Base-by-base conservation (phyloP, 1,140 invertebrate species). In the Sycobia sp. region DNA sequence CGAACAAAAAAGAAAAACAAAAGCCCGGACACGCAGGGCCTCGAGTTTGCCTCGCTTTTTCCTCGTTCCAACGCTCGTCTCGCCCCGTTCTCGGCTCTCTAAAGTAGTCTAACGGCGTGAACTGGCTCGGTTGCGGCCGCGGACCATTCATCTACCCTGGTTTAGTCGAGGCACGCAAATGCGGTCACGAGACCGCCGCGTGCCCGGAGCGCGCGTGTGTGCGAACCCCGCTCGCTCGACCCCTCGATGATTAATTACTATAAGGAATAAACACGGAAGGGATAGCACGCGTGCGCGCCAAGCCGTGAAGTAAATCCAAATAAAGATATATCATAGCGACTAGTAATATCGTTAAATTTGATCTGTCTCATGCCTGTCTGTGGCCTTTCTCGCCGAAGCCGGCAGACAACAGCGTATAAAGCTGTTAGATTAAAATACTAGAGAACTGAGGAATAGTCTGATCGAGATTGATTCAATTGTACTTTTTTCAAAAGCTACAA, bases 171-270 rank as follows among this genome's bases (percentile, higher is more conserved):
- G 36, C 59, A 54, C 18, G 39, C 60, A 36, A 62, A 34, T 22
- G 32, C 25, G 43, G n/a, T n/a, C 13, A 25, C 1, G 20, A 39
- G 23, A n/a, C 4, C 18, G 50, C 14, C 20, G 38, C 36, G 47
- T 14, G 16, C 51, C 23, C 20, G 20, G 36, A 54, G 23, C 38
- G 7, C 38, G 38, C 25, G 23, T 14, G 13, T 22, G 25, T 1
- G 25, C 32, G 49, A 20, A n/a, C 11, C 13, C 2, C 36, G 29
- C 5, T 11, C 5, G 5, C 29, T 32, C 29, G 5, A 4, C 4
- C 46, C n/a, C 20, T 27, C 38, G 36, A 65, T 65, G 62, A 65
- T 65, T 65, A 58, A 65, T 65, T 58, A 65, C 49, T 18, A 23
- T 32, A n/a, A n/a, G n/a, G 29, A 65, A 58, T 65, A 59, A 65